These are phyloP conservation scores for Lasioglossum leucozonium DNA, from an alignment of 2,888 invertebrate species.

Conservation along the genomic window DNA sequence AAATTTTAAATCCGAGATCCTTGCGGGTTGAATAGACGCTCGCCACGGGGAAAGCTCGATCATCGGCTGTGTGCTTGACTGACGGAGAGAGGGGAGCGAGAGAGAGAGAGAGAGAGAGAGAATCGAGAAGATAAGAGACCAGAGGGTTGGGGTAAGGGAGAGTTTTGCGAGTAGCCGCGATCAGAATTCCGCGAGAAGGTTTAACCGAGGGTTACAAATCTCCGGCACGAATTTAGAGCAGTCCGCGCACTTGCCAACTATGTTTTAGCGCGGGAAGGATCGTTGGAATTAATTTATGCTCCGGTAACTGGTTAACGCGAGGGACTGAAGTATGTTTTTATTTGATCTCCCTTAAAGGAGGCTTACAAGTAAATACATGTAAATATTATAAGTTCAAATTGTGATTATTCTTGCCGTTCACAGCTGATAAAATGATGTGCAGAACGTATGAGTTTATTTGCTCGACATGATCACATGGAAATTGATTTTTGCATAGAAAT, in stretches of 20 bases:
- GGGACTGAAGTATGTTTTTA: not conserved
- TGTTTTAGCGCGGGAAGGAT: not conserved
- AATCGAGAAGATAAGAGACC: not conserved
- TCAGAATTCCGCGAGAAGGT: not conserved
- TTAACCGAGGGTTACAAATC: not conserved
- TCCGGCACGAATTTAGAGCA: not conserved
- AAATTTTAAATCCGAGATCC: constrained; percentile 50
- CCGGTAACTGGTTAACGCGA: not conserved
- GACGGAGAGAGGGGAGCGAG: not conserved
- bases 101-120: too few relatives aligned
- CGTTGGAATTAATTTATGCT: not conserved
- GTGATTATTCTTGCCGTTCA: too few relatives aligned
- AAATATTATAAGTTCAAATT: not conserved
- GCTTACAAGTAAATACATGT: not conserved
- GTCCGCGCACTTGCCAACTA: not conserved
- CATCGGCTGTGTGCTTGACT: not conserved
- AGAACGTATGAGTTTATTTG: too few relatives aligned
- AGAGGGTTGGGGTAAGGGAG: not conserved
- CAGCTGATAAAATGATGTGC: too few relatives aligned
- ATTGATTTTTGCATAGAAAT: not conserved
- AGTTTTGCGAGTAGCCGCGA: not conserved
- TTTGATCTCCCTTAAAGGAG: not conserved
- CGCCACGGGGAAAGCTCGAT: not conserved
- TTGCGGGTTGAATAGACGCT: constrained; percentile 29
- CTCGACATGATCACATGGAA: too few relatives aligned